Base-by-base conservation (phyloP, 2,113 vertebrate genomes). In the Irena cyanogastra region DNA sequence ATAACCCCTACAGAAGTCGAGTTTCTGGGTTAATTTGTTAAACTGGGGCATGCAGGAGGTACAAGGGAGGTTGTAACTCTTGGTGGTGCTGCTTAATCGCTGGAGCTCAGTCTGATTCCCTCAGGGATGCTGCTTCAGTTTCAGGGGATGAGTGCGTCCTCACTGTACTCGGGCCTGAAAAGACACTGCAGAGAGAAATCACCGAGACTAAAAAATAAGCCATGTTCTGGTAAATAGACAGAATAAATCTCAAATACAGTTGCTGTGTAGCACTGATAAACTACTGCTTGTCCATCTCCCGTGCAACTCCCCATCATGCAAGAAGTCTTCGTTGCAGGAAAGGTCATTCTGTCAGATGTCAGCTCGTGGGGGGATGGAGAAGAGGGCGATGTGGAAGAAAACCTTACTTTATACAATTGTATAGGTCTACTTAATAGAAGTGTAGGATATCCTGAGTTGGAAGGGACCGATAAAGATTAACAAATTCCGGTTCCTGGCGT, bases 241-340 rank as follows among this genome's bases (percentile, higher is more conserved):
- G 26, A 57, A 13, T 64, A 33, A 44, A 22, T n/a, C 4, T 37
- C 7, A 9, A 17, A 7, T 27, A 2, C 7, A 2, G 19, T 16
- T 56, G 35, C 14, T 12, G 11, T 31, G 44, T 39, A n/a, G 10
- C 21, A 2, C 2, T 24, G 21, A 4, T 42, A 10, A 57, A 14
- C 30, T 27, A 1, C 24, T 42, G 27, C 54, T 76, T 0, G 1
- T 33, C 61, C 21, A 1, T 24, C 9, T 45, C 23, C 64, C 2
- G 0, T 13, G 7, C 6, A 30, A 12, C 35, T 71, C 3, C 31
- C 35, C 28, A 8, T 42, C 28, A 2, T 65, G 35, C 20, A 16
- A 52, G 59, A 27, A 18, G 26, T 13, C 31, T 19, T 22, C 12
- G 10, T 21, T 31, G 35, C 13, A 39, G 60, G 47, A 57, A 42